Base-by-base conservation (phyloP, 2,113 vertebrate species). In the Cyanoliseus patagonus region DNA sequence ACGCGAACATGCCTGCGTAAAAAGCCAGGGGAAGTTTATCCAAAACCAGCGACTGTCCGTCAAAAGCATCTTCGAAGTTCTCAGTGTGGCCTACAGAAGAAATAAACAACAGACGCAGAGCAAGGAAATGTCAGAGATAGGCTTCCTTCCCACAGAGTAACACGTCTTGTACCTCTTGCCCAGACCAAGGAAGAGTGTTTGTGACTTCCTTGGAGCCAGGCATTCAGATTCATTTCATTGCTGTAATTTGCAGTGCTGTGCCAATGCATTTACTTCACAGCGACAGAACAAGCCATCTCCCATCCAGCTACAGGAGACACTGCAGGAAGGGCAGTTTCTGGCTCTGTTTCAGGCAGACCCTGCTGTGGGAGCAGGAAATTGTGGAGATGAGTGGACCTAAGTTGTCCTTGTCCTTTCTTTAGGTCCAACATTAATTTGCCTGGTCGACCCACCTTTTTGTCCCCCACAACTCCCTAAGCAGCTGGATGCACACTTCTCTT, bases 1-100 rank as follows among this genome's bases (percentile, higher is more conserved):
- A 99, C 1, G 99, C 99, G 61, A 99, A 99, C 51, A 99, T 98
- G 77, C 98, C 99, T 17, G 98, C 98, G 8, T 99, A 99, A 97
- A 99, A 99, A 51, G 99, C 99, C 92, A 99, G 89, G 4, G 99
- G 99, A 33, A 99, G 68, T 78, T 96, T 98, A 28, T 98, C 98
- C 96, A 98, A 66, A 25, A 97, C 98, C 42, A 99, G 55, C 0
- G 90, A 83, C 17, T 98, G 97, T 1, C 96, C 76, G 74, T 98
- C 97, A 75, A 99, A 99, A 44, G 98, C 98, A 37, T 98, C 97
- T 92, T 98, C 97, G 94, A 99, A 99, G 92, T 99, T 98, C 66
- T 98, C 98, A 0, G 98, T 99, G 75, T 96, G 97, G 63, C 99
- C 99, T 99, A 78, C 51, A 86, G 79, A 88, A 61, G 37, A 81